phyloP scores from a whole-genome alignment of 2,113 vertebrate species.

The Puffinus mauretanicus region DNA sequence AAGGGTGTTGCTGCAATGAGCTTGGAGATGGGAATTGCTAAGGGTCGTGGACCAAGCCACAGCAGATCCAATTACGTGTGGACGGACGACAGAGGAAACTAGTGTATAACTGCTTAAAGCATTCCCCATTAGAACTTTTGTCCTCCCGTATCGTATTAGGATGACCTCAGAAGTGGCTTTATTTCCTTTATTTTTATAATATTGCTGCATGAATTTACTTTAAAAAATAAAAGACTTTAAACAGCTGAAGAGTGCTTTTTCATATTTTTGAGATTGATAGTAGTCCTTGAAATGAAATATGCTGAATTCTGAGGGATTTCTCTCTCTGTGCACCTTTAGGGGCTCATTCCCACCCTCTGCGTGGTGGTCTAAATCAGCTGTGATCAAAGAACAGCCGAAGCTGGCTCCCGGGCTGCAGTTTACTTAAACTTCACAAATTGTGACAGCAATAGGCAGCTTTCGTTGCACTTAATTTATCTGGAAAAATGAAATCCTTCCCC shows the following conservation, averaged over 20 bases:
- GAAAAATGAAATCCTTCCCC: not conserved
- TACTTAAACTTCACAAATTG: not conserved
- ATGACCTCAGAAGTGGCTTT: not conserved
- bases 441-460: not conserved
- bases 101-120: not conserved
- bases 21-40: not conserved
- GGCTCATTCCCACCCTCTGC: accelerated
- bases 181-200: not conserved
- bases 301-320: not conserved
- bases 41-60: not conserved
- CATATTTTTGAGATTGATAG: not conserved
- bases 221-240: not conserved
- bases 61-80: not conserved
- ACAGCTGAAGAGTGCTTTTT: not conserved
- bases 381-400: not conserved
- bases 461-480: not conserved
- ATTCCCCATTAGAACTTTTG: not conserved
- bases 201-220: not conserved
- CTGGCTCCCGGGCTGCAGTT: not conserved
- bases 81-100: not conserved
- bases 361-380: not conserved
- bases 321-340: not conserved
- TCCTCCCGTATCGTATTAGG: not conserved
- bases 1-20: not conserved
- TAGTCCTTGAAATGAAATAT: not conserved